Percentiles rank a stretch among this genome's conserved stretches.
phyloP scores from a whole-genome alignment of 2,797 vertebrate species.

The Ibycter americanus region DNA sequence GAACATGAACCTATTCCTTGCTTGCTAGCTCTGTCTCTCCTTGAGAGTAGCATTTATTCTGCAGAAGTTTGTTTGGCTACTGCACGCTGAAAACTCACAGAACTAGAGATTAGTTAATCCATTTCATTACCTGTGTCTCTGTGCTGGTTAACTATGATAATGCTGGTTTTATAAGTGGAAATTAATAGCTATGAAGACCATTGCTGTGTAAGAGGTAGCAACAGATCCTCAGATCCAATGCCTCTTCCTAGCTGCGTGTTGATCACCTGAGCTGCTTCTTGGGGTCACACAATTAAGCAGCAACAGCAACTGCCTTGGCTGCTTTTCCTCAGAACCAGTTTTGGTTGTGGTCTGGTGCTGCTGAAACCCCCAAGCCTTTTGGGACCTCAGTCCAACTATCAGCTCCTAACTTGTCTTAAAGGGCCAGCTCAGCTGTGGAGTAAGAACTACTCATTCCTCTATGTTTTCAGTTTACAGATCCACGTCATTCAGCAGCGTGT shows the following conservation, averaged over 20 bases:
- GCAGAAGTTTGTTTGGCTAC: background rate
- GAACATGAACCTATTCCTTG: background rate
- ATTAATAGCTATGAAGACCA: background rate
- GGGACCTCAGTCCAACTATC: background rate
- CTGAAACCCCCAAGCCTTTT: background rate
- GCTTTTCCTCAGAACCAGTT: background rate
- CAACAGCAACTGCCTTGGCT: background rate
- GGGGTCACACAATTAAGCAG: background rate
- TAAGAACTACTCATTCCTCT: rapidly evolving
- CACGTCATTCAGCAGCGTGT: rapidly evolving
- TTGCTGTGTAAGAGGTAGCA: background rate
- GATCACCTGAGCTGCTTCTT: background rate
- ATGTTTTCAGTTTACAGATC: background rate
- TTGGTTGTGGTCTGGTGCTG: background rate
- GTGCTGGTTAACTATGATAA: background rate
- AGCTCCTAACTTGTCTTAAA: background rate
- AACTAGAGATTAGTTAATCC: background rate
- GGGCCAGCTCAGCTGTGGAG: background rate
- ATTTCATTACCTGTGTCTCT: background rate
- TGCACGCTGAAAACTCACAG: background rate
- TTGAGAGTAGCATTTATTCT: background rate
- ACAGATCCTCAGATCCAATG: background rate
- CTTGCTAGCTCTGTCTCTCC: background rate
- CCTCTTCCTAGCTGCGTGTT: background rate
- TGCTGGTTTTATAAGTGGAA: background rate